Base-by-base conservation (phyloP, 2,888 invertebrate genomes). In the Lingula anatina region DNA sequence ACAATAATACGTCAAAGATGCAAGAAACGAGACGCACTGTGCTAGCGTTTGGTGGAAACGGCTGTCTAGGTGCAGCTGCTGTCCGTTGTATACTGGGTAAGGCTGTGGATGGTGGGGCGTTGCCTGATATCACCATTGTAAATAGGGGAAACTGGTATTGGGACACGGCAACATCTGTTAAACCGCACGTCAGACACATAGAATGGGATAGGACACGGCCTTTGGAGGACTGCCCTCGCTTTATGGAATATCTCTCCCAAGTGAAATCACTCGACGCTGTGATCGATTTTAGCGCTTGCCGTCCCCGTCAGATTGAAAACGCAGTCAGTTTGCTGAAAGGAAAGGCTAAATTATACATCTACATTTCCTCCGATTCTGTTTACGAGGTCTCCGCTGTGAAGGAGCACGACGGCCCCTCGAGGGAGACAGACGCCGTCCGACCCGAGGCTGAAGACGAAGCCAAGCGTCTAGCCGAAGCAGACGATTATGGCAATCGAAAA, bases 141-240 rank as follows among this genome's bases (percentile, higher is more conserved):
- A 78, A 73, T 57, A 62, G 80, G 20, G 79, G 79, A 7, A 76
- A 77, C 61, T 77, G 76, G 77, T 76, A 79, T 56, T 80, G 77
- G 75, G 78, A 80, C 60, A 61, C 72, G 1, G 57, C 49, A 5
- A 53, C 54, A 1, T 54, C 56, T 1, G 58, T 71, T 24, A 58
- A 61, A 37, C 71, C 71, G 0, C 56, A 55, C 47, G 71, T 71
- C 3, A 55, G 55, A 7, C 67, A 70, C 37, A 55, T 77, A 36
- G 61, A 56, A 31, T 79, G 79, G 60, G 78, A 79, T 57, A 62
- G 78, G 15, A 56, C 62, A 50, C 58, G 61, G 49, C 55, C 57
- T 20, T 47, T 74, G 20, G 54, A 53, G 31, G 47, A 49, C 23
- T 61, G 61, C 49, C 20, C 3, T 3, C 20, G 31, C 2, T 44